A percentile compares a stretch with the other conserved stretches of the same genome.
Evolutionary conservation across 2,888 invertebrate genomes (phyloP).

Genomic region (Caenorhabditis becei): DNA sequence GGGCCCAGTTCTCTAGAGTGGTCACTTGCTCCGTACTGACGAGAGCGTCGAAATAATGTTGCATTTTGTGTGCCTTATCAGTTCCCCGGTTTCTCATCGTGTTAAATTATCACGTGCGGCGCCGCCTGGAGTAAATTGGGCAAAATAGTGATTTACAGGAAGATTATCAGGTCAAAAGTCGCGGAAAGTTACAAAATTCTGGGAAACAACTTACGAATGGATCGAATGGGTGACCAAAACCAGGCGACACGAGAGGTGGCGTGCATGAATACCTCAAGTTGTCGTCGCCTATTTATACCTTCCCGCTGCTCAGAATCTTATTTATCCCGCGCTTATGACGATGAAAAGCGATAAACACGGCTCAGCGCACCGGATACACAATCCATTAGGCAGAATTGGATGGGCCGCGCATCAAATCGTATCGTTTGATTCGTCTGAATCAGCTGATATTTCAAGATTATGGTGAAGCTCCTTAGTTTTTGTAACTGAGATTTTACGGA

Average conservation of each 20-base stretch:
- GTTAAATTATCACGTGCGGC: constrained; percentile 34
- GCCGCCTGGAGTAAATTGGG: neutral
- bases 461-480: no score
- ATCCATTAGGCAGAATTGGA: constrained; percentile 45
- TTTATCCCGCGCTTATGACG: constrained; percentile 49
- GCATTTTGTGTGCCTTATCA: constrained; percentile 42
- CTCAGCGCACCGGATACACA: constrained; percentile 26
- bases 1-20: neutral
- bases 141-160: neutral
- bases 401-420: neutral
- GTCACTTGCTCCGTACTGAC: neutral
- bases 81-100: constrained; percentile 1
- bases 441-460: neutral
- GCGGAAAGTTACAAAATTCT: constrained; percentile 2
- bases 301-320: constrained; percentile 20
- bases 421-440: neutral
- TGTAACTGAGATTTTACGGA: no score
- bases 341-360: constrained; percentile 33
- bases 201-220: constrained; percentile 21
- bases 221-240: constrained; percentile 26
- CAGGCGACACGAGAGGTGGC: constrained; percentile 50
- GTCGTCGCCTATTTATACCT: constrained; percentile 30
- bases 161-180: no score
- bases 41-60: constrained; percentile 26
- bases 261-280: constrained; percentile 49